Base-by-base conservation (phyloP, 2,888 invertebrate species). In the Aporophyla lueneburgensis region DNA sequence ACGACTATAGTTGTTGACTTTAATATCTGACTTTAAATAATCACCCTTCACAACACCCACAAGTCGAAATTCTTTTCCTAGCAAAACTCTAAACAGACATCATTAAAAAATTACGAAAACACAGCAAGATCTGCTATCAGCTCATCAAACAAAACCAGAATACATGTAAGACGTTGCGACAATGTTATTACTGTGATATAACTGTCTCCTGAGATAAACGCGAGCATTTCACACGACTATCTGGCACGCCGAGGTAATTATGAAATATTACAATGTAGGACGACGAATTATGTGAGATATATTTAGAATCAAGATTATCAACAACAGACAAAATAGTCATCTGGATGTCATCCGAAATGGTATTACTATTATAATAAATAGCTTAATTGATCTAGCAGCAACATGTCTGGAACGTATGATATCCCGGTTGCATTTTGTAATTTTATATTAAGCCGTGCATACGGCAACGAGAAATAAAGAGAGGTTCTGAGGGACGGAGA, bases 241-340 rank as follows among this genome's bases (percentile, higher is more conserved):
- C 82, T 88, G 86, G 84, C 83, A 86, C 81, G 75, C 77, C 77
- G 70, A 78, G 74, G 82, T 86, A 88, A 89, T 87, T 88, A 88
- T 84, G 87, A 89, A 89, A 89, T 89, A 87, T 87, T 87, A 88
- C 85, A 80, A 91, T 90, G 90, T 87, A 88, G 87, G 87, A 81
- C 88, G 88, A 89, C 85, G 84, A 89, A 90, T 92, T 86, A 81
- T 87, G 61, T 51, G 61, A 56, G 71, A 62, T 77, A 67, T 71
- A 75, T 84, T 87, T 83, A 71, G 76, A 77, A 56, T 16, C 65
- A 53, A 56, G 66, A 83, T 58, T 70, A 59, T 54, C 46, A 54
- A 68, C 58, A 56, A 59, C 54, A 46, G 51, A 63, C 58, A 56
- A 80, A 70, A 70, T 12, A 71, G 24, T 59, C 71, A 63, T 59